These are phyloP conservation scores for Leiothrix lutea DNA, from an alignment of 2,113 vertebrate species.

Conservation along the genomic window DNA sequence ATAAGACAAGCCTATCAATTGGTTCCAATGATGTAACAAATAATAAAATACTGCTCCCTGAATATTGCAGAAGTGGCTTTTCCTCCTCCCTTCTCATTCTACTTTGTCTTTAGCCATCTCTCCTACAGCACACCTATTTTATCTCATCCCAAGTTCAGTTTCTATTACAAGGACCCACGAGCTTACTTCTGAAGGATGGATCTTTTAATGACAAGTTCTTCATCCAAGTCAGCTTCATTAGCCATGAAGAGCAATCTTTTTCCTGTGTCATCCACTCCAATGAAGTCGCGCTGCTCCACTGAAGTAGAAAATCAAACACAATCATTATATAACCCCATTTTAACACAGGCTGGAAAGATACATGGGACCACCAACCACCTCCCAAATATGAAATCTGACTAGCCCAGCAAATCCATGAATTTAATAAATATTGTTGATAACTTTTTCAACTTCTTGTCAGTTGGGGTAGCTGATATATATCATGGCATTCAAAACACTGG, in stretches of 20 bases:
- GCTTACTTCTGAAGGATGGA: conserved; percentile 93
- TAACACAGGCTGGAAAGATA: background rate
- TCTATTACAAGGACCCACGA: conserved; percentile 45
- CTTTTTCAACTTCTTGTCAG: background rate
- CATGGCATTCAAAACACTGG: background rate
- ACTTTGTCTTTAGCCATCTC: background rate
- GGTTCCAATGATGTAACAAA: background rate
- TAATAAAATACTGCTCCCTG: background rate
- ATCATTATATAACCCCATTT: background rate
- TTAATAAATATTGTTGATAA: background rate
- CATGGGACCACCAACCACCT: background rate
- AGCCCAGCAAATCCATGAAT: background rate
- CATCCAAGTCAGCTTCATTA: conserved; percentile 97
- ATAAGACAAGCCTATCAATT: background rate
- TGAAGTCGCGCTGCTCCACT: conserved; percentile 98
- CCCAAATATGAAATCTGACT: background rate
- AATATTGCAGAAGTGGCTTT: conserved; percentile 1
- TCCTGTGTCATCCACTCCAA: conserved; percentile 91
- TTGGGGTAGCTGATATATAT: background rate
- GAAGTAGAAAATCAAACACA: conserved; percentile 66
- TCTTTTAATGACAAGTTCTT: conserved; percentile 91
- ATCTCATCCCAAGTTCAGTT: background rate
- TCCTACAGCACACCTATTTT: background rate
- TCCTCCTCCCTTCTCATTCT: background rate
- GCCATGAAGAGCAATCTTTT: conserved; percentile 96